phyloP scores from a whole-genome alignment of 2,113 vertebrate species.

The Promerops cafer region DNA sequence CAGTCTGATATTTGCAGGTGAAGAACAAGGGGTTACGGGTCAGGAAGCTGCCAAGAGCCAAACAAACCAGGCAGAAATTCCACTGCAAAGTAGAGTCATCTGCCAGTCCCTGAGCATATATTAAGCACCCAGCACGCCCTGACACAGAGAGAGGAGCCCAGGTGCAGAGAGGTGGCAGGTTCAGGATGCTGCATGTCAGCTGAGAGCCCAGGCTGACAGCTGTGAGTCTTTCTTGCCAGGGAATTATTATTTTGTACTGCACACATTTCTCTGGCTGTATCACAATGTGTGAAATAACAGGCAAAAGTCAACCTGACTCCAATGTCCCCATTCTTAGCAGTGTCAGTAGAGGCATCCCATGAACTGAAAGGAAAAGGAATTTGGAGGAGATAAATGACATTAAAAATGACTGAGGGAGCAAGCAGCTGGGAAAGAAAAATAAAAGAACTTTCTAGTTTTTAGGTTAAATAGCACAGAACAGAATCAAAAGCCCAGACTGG shows the following conservation, averaged over 20 bases:
- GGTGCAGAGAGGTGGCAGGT: not conserved
- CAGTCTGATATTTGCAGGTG: not conserved
- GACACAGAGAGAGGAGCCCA: not conserved
- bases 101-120: not conserved
- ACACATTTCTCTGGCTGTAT: not conserved
- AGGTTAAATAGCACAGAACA: not conserved
- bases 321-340: not conserved
- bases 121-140: not conserved
- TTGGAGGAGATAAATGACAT: not conserved
- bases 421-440: not conserved
- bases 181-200: not conserved
- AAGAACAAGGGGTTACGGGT: not conserved
- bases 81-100: not conserved
- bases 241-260: not conserved
- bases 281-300: not conserved
- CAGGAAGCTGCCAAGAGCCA: not conserved
- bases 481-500: not conserved
- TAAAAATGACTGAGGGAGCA: not conserved
- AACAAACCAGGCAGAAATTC: not conserved
- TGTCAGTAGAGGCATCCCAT: not conserved
- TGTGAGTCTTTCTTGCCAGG: not conserved
- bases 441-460: not conserved
- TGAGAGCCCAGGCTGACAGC: not conserved
- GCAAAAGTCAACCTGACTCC: not conserved
- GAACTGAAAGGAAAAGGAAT: not conserved